Base-by-base conservation (phyloP, 2,888 invertebrate species). In the Lepidonotus clava region DNA sequence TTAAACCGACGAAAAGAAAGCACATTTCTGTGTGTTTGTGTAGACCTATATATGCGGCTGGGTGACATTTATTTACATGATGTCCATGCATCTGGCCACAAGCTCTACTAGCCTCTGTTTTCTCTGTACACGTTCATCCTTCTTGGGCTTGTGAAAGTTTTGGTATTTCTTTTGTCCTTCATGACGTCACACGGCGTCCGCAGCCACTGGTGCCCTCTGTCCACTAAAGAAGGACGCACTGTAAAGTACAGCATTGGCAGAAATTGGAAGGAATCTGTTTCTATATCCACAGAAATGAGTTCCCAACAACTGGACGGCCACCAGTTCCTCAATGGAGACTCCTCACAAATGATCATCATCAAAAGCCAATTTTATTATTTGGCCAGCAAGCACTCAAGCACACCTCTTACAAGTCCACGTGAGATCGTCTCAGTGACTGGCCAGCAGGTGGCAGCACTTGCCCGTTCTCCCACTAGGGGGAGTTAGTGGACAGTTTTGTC, bases 21-120 rank as follows among this genome's bases (percentile, higher is more conserved):
- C 61, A 61, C 11, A 32, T 61, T 61, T 24, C 1, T 28, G 28
- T 61, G 61, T 28, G 61, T 61, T 61, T 61, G 61, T 61, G 53
- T n/a, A 61, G 28, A 61, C 28, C n/a, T n/a, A n/a, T n/a, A n/a
- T n/a, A 61, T 61, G 61, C 24, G 28, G 61, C 61, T 18, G 61
- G 61, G 61, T 61, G 61, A 61, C 61, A 61, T 61, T 24, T 61
- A 61, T 61, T 61, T 61, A 61, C 61, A 61, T 28, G 21, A 61
- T 61, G 61, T 61, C 61, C 61, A 61, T 18, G 28, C 24, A 28
- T 61, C 28, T 32, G 61, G 28, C 61, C 61, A 61, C 61, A 5
- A 11, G 11, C 61, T 61, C 28, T 28, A n/a, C 24, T 28, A 61
- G n/a, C n/a, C n/a, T n/a, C n/a, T n/a, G 53, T 53, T 61, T 61